Evolutionary conservation across 2,888 invertebrate species (phyloP), one percentile per base, ranked within the genome.

Genomic region (Euplagia quadripunctaria): DNA sequence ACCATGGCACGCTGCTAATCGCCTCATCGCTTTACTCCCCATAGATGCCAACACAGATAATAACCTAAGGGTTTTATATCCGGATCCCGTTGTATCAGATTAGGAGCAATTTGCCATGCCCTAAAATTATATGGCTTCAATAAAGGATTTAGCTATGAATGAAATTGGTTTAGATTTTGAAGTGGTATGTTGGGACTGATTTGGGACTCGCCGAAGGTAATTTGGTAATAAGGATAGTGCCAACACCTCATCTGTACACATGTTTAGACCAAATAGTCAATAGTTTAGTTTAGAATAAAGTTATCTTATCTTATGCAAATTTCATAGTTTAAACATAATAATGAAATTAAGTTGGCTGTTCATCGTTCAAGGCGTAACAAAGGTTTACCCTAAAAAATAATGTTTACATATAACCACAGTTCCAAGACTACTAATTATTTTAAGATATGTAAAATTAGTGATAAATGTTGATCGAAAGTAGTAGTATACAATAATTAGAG

Each of bases 51-150:
- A 85, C 85, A 80, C 81, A 87, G 93, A 93, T 92, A 92, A 92
- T 89, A 87, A 82, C 87, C 84, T 88, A 86, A 89, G 90, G 92
- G 92, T 89, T 92, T 93, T 92, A 90, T 91, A 90, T 91, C 87
- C 89, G 90, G 89, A 89, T 89, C 85, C 85, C 88, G 92, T 92
- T 91, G 89, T 83, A 87, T 84, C 86, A 90, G 92, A 94, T 94
- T 93, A 90, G 86, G 84, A 87, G 87, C 91, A 94, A 94, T 94
- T 94, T 93, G 93, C 92, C 92, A 91, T 90, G 87, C 76, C 77
- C 82, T 79, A 88, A 92, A 93, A 91, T 88, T 90, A 90, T 90
- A 91, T 92, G 86, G 82, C 82, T 79, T 74, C 77, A 82, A 82
- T 81, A 83, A 84, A 80, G 80, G 86, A 85, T 84, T 83, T 77